Evolutionary conservation across 2,888 invertebrate genomes (phyloP).

Genomic region (Myopa tessellatipennis): DNA sequence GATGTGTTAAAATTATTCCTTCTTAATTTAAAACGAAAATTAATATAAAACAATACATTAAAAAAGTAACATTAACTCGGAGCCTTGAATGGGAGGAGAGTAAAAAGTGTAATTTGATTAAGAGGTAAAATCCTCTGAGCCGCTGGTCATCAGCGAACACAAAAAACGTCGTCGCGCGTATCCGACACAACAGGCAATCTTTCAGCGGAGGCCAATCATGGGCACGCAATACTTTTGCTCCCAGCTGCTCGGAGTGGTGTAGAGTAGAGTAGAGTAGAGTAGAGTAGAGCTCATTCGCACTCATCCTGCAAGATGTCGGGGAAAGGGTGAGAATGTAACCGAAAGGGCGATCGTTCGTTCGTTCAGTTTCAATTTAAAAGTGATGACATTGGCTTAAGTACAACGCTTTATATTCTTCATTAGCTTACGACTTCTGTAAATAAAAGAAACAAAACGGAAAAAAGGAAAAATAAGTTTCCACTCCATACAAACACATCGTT

Average conservation of each 20-base stretch:
- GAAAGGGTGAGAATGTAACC: background rate
- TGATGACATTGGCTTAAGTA: constrained; percentile 27
- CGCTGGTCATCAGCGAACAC: background rate
- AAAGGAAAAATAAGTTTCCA: background rate
- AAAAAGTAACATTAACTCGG: background rate
- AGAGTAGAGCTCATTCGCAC: too few relatives aligned
- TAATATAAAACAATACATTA: background rate
- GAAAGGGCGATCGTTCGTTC: background rate
- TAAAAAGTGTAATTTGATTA: too few relatives aligned
- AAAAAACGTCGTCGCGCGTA: background rate
- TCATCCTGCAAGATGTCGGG: background rate
- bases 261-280: too few relatives aligned
- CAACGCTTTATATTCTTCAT: constrained; percentile 24
- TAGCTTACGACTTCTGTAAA: constrained; percentile 16
- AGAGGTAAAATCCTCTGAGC: too few relatives aligned
- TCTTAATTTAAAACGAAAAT: background rate
- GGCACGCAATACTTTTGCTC: constrained; percentile 1
- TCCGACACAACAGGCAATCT: background rate
- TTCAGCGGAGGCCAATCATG: constrained; percentile 4
- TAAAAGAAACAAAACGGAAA: background rate
- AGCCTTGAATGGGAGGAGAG: background rate
- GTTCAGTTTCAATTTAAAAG: constrained; percentile 23
- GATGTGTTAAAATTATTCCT: too few relatives aligned
- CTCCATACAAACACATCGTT: background rate
- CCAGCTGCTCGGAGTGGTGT: background rate